Evolutionary conservation across 2,797 vertebrate species (phyloP), one percentile per base, ranked within the genome.

Genomic region (Notolepis coatsorum): DNA sequence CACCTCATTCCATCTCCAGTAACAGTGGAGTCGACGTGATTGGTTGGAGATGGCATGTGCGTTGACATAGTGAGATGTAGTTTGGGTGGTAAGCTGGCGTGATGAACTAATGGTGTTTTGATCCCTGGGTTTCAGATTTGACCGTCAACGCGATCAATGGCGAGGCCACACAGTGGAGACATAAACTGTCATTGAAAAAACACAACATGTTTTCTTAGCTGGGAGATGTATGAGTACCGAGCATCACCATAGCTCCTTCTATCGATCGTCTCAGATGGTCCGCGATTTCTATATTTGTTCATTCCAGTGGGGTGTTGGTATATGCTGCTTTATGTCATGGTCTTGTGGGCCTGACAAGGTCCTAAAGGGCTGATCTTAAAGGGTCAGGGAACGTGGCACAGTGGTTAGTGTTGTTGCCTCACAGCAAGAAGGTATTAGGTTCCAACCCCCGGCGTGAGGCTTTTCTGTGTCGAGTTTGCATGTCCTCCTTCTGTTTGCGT

Each of bases 241-340:
- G 68, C 41, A 42, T 24, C 52, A 51, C 18, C 56, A 52, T 53
- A 27, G 71, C 61, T 37, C 66, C 5, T 53, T 53, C 61, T 80
- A 84, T 84, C 67, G 82, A 89, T 88, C 61, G 42, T 50, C 38
- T 57, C 50, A 35, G 35, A 80, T 52, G 62, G 23, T 39, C 33
- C 75, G 10, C 39, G 58, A 81, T 82, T 71, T 84, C 69, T 85
- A 63, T 82, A 41, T 82, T 79, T 65, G 45, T 62, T 46, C 15
- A 60, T 18, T 56, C 72, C 61, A 50, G 54, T 41, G 45, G 59
- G 55, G 58, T 70, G 51, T 74, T 41, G 61, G 37, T 47, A 59
- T 31, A 39, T 59, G 47, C 55, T 66, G 39, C 46, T 65, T 47
- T 75, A 61, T 55, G 79, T 82, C 71, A 77, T 62, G 69, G 76